Conservation (phyloP, 2,888 invertebrate species). For the Eilema sororculum region DNA sequence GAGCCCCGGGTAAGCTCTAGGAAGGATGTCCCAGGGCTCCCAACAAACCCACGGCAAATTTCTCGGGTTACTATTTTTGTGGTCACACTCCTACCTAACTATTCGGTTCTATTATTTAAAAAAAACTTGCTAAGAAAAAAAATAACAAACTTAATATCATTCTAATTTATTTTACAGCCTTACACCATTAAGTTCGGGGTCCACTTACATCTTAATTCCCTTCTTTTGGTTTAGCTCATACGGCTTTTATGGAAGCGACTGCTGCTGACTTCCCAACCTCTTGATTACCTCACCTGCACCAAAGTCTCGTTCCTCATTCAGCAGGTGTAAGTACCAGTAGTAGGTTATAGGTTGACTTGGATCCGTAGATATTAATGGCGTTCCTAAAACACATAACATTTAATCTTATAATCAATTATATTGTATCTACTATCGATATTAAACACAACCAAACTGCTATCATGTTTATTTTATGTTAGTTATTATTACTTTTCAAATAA, state of each 20-base stretch:
- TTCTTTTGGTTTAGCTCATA: not conserved
- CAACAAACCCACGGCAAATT: too few relatives aligned
- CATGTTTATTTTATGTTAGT: not conserved
- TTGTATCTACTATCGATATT: not conserved
- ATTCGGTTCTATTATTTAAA: too few relatives aligned
- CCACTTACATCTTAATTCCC: not conserved
- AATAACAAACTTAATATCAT: too few relatives aligned
- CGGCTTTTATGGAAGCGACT: not conserved
- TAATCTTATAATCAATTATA: not conserved
- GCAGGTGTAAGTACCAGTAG: too few relatives aligned
- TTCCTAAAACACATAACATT: not conserved
- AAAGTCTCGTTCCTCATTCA: too few relatives aligned
- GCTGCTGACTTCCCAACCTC: not conserved
- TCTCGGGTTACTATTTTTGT: too few relatives aligned
- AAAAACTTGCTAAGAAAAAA: too few relatives aligned
- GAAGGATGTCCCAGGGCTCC: too few relatives aligned
- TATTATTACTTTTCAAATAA: not conserved
- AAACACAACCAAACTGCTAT: not conserved
- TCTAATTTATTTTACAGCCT: too few relatives aligned
- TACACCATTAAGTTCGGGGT: not conserved
- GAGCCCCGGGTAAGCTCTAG: too few relatives aligned
- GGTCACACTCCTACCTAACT: too few relatives aligned
- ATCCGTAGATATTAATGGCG: not conserved
- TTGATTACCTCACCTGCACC: not conserved
- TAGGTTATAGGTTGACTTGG: not conserved